phyloP scores from a whole-genome alignment of 2,797 vertebrate species.

The Brachyalestes nurse region DNA sequence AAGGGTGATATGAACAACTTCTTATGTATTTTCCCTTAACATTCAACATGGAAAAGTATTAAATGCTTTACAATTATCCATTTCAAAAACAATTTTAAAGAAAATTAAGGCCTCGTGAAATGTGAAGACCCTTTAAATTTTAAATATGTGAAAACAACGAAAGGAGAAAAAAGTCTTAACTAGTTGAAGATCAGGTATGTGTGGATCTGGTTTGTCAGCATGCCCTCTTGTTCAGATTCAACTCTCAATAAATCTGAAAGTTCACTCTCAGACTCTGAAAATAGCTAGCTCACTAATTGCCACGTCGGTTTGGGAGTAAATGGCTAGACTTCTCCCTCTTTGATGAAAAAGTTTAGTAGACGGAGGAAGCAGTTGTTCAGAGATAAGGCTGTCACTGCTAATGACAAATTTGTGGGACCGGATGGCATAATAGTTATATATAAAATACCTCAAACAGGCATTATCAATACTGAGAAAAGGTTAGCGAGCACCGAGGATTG shows the following conservation, averaged over 20 bases:
- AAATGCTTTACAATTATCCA: neutral
- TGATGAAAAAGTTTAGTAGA: neutral
- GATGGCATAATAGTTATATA: no score
- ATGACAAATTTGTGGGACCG: no score
- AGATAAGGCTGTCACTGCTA: neutral
- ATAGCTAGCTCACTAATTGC: no score
- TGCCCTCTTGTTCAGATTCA: neutral
- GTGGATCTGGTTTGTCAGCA: neutral
- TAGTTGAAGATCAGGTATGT: neutral
- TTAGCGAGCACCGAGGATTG: slow-evolving; percentile 9
- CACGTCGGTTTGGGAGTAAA: neutral
- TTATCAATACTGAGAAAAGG: neutral
- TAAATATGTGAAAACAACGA: no score
- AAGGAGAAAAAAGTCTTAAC: no score
- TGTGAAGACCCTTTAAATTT: no score
- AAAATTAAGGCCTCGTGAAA: neutral
- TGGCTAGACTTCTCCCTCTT: neutral
- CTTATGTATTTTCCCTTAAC: neutral
- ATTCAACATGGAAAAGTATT: neutral
- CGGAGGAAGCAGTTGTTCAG: neutral
- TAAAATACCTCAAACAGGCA: neutral
- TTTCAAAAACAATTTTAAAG: neutral
- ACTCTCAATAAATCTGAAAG: neutral
- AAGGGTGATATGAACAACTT: neutral
- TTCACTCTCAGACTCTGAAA: no score